Percentiles rank a stretch among this genome's conserved stretches.
phyloP scores from a whole-genome alignment of 1,140 invertebrate genomes.

The Lutraria rhynchaena region DNA sequence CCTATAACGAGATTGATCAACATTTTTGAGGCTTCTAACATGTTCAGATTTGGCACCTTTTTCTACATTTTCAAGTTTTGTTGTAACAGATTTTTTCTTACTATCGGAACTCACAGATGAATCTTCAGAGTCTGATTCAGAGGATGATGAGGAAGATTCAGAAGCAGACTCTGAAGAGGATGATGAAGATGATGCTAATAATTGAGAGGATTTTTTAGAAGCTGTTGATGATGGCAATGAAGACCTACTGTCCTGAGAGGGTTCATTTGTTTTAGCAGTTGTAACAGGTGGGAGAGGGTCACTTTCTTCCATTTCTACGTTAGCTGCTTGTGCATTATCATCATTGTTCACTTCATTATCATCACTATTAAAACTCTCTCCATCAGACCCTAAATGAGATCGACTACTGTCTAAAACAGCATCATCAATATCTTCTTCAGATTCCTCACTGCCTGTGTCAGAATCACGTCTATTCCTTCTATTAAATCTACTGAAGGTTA shows the following conservation, averaged over 20 bases:
- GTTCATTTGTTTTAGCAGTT: slow-evolving; percentile 1
- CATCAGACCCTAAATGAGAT: slow-evolving; percentile 10
- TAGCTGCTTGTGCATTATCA: not conserved
- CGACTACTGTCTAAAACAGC: not conserved
- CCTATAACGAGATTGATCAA: too few species aligned
- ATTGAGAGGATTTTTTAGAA: slow-evolving; percentile 11
- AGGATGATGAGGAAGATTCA: slow-evolving; percentile 27
- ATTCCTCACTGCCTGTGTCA: slow-evolving; percentile 29
- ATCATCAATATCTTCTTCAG: slow-evolving; percentile 19
- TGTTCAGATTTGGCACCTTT: not conserved
- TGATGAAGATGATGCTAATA: slow-evolving; percentile 18
- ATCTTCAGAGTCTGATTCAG: slow-evolving; percentile 3
- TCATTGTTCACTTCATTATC: not conserved
- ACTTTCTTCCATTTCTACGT: not conserved
- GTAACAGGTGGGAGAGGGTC: not conserved
- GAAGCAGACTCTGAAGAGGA: slow-evolving; percentile 30
- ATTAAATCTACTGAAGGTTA: slow-evolving; percentile 54
- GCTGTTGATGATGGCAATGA: slow-evolving; percentile 6
- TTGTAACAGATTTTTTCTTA: not conserved
- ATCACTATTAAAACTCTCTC: not conserved
- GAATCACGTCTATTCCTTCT: slow-evolving; percentile 31
- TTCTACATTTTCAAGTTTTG: not conserved
- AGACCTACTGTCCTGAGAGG: slow-evolving; percentile 8
- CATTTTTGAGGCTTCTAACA: too few species aligned
- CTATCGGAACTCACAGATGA: not conserved